Evolutionary conservation across 2,113 vertebrate species (phyloP), one percentile per base, ranked within the genome.

Genomic region (Alethe castanea): DNA sequence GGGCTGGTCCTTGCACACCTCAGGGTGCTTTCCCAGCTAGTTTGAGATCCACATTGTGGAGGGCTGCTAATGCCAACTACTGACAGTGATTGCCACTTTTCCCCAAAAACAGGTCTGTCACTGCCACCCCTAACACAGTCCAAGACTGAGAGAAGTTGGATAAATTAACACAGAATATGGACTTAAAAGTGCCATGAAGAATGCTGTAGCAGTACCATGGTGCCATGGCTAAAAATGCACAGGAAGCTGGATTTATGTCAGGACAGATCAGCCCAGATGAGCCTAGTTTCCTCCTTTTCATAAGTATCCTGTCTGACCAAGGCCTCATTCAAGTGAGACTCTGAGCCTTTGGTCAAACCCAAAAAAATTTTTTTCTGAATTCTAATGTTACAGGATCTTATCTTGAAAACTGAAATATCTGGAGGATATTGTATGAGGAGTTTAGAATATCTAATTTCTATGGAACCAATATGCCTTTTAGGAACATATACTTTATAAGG

Each of bases 301-400:
- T 40, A 20, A 77, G 20, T 53, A 40, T 24, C 42, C 29, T 1
- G 0, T 50, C 80, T 82, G 57, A 42, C 12, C 29, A 59, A 67
- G 35, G 18, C 33, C 33, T 87, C 4, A 1, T 36, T 85, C 45
- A 81, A 12, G 31, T 0, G 0, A 35, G 22, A 19, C 24, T 24
- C 19, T 89, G 31, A n/a, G 72, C 48, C 53, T 60, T 87, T 42
- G 10, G 10, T 77, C 29, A 56, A 69, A 72, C 5, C 25, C 35
- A 50, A n/a, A 7, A 22, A 59, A 29, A 3, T 1, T 42, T 64
- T 82, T 79, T 71, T 70, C 20, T 57, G 61, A 44, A 38, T 79
- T 88, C 22, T 45, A 11, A 45, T 36, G 7, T 69, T 28, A 53
- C 45, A 33, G 14, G 38, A 33, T 69, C 22, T 69, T 77, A 42